Conservation (phyloP, 2,888 invertebrate species). For the Eulithis testata region DNA sequence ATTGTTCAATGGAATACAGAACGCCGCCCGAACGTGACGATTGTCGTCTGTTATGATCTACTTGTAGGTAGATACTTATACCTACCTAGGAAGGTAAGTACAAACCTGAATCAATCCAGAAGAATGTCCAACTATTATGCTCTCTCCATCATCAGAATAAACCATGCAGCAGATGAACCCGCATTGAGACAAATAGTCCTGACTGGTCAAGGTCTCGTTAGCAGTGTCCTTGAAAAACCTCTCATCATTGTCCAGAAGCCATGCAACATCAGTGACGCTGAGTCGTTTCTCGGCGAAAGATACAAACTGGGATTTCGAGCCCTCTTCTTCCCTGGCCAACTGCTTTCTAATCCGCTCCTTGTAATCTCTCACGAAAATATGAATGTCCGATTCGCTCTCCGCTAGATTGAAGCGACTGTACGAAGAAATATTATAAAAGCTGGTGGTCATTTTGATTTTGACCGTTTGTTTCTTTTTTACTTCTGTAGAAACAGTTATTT, state of each 20-base stretch:
- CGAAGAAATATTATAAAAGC: slow-evolving; percentile 49
- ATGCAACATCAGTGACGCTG: slow-evolving; percentile 48
- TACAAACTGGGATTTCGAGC: slow-evolving; percentile 47
- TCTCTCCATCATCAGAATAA: slow-evolving; percentile 72
- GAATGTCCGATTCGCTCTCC: slow-evolving; percentile 59
- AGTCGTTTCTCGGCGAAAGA: slow-evolving; percentile 62
- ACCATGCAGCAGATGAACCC: slow-evolving; percentile 67
- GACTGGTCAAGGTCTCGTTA: slow-evolving; percentile 52
- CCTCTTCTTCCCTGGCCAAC: slow-evolving; percentile 50
- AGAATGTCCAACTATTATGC: slow-evolving; percentile 76
- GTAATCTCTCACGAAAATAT: slow-evolving; percentile 61
- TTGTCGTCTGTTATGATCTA: too few species aligned
- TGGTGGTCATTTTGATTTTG: slow-evolving; percentile 45
- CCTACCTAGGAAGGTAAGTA: neutral
- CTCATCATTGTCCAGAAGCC: slow-evolving; percentile 64
- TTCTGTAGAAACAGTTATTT: too few species aligned
- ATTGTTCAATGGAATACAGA: too few species aligned
- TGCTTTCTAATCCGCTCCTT: slow-evolving; percentile 58
- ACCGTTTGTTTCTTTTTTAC: too few species aligned
- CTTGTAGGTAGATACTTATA: too few species aligned
- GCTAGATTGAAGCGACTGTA: slow-evolving; percentile 63
- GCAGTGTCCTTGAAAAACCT: slow-evolving; percentile 63
- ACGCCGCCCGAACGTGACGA: too few species aligned
- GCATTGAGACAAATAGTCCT: slow-evolving; percentile 58
- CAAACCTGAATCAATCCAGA: slow-evolving; percentile 82